phyloP scores from a whole-genome alignment of 2,113 vertebrate species.

The Pogonocichla stellata region DNA sequence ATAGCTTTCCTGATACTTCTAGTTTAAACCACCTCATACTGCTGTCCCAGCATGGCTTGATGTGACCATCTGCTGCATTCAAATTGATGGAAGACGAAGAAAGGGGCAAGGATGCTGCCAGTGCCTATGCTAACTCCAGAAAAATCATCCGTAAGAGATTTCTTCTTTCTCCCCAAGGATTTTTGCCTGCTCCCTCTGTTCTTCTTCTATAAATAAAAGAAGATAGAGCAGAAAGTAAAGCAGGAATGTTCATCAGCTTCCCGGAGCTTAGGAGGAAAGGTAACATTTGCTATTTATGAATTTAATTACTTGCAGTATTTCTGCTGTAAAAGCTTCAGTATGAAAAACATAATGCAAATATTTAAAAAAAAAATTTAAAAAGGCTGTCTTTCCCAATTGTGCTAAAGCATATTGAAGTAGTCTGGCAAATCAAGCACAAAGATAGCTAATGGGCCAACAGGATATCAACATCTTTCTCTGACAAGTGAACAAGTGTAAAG shows the following conservation, averaged over 20 bases:
- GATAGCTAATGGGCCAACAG: background rate
- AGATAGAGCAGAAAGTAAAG: background rate
- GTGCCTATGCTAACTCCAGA: background rate
- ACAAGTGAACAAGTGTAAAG: constrained; percentile 25
- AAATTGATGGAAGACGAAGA: background rate
- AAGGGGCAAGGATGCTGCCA: background rate
- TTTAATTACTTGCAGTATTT: background rate
- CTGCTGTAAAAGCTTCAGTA: background rate
- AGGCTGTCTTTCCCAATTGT: background rate
- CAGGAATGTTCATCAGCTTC: background rate
- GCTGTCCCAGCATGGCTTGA: background rate
- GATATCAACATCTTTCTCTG: constrained; percentile 28
- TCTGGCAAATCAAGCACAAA: constrained; percentile 25
- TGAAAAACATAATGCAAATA: background rate
- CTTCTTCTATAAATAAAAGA: background rate
- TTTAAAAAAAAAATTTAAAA: background rate
- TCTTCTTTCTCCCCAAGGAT: background rate
- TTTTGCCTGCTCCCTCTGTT: background rate
- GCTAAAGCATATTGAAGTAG: constrained; percentile 34
- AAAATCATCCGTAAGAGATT: background rate
- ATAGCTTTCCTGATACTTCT: background rate
- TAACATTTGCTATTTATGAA: background rate
- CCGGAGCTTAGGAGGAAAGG: background rate
- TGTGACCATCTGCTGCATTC: background rate
- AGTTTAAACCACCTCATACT: background rate